Base-by-base conservation (phyloP, 2,113 vertebrate species). In the Tursiops truncatus region DNA sequence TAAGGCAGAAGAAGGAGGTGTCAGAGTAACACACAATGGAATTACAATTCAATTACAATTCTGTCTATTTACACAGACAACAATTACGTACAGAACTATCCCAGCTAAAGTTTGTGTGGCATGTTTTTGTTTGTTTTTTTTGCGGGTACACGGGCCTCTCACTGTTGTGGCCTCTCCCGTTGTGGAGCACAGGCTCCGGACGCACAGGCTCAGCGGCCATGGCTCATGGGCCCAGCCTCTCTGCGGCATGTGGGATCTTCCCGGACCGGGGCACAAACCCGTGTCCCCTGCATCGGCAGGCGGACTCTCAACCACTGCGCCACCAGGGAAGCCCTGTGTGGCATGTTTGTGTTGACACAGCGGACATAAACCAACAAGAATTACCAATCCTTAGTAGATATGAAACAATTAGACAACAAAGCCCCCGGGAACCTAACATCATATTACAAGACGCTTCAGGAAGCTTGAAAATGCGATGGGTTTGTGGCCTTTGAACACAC, bases 211-310 rank as follows among this genome's bases (percentile, higher is more conserved):
- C 41, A 41, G 41, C 6, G 41, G 41, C 41, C 41, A 41, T 7
- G 41, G 41, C 41, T 41, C 41, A 41, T 6, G 41, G 41, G 41
- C 6, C 41, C 41, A 41, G 41, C 6, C 1, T 0, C 41, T 41
- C 41, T 0, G 1, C 41, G 1, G 41, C 41, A 41, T 41, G 41
- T 7, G 41, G 41, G 6, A 41, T 41, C 41, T 1, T 41, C 1
- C 41, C 41, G 0, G 6, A 41, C 41, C 6, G 41, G 1, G 41
- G 6, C 41, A 41, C 41, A 1, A 41, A 41, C 41, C 41, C 6
- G 41, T 1, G 41, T 41, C 41, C 41, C 41, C 41, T 7, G 41
- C 41, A 41, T 41, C 6, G 41, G 41, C 41, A 41, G 6, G 41
- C 7, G 1, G 41, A 41, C 41, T 41, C 41, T 41, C 41, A 41